Evolutionary conservation across 2,113 vertebrate genomes (phyloP).

Genomic region (Pteruthius melanotis): DNA sequence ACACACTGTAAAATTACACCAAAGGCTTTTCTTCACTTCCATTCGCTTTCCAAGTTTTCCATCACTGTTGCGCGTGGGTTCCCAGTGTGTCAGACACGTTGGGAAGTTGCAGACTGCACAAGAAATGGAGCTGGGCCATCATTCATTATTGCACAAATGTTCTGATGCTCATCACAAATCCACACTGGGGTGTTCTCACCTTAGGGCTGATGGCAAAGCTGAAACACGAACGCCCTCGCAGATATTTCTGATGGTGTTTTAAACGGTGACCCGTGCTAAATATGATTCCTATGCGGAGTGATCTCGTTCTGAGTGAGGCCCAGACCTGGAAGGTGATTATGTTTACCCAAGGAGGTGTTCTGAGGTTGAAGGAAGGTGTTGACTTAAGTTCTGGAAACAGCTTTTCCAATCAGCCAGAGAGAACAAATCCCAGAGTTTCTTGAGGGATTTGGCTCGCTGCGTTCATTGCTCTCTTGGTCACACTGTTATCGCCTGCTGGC

Average conservation of each 20-base stretch:
- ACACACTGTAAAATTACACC: constrained; percentile 51
- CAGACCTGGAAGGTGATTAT: constrained; percentile 32
- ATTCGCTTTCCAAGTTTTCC: constrained; percentile 30
- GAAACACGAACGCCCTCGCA: not conserved
- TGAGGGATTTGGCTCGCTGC: not conserved
- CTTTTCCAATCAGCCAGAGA: not conserved
- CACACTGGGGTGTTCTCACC: not conserved
- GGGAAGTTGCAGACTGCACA: not conserved
- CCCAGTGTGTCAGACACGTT: not conserved
- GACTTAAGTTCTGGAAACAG: constrained; percentile 33
- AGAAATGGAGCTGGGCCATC: not conserved
- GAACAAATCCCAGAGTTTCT: not conserved
- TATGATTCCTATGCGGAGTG: not conserved
- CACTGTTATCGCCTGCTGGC: not conserved
- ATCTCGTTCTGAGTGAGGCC: not conserved
- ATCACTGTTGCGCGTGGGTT: not conserved
- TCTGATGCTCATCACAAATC: not conserved
- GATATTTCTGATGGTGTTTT: not conserved
- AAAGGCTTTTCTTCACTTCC: constrained; percentile 21
- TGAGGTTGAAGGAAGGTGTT: constrained; percentile 37
- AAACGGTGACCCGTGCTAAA: constrained; percentile 1
- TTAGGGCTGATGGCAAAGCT: not conserved
- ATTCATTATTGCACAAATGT: not conserved
- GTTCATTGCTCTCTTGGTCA: not conserved
- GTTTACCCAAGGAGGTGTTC: constrained; percentile 40